Conservation (phyloP, 2,113 vertebrate species). For the Piprites chloris region DNA sequence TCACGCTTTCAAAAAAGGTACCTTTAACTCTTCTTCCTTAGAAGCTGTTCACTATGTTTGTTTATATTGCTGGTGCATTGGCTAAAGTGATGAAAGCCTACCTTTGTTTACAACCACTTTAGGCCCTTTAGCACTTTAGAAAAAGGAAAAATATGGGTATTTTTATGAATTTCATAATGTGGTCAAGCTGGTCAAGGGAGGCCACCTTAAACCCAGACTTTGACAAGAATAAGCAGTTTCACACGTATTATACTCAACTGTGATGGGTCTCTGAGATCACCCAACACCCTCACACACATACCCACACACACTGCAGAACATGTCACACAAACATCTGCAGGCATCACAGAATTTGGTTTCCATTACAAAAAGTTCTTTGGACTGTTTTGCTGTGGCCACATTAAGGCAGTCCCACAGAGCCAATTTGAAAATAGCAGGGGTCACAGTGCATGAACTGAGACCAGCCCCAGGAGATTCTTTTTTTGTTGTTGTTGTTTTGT, state of each 20-base stretch:
- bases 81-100: neutral
- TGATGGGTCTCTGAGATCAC: neutral
- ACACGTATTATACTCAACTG: neutral
- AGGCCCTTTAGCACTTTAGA: too few relatives aligned
- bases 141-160: fast-evolving
- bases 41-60: neutral
- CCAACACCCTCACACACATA: fast-evolving
- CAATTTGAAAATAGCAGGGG: conserved; percentile 44
- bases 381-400: neutral
- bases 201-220: neutral
- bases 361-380: neutral
- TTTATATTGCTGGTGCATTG: fast-evolving
- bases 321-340: neutral
- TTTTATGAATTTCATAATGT: neutral
- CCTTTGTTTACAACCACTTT: neutral
- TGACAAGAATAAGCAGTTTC: neutral
- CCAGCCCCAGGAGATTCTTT: neutral
- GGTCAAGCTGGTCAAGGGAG: neutral
- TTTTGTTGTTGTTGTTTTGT: too few relatives aligned
- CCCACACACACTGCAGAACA: neutral
- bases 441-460: conserved; percentile 36
- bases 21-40: neutral
- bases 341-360: neutral
- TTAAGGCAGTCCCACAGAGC: neutral
- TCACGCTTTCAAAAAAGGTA: neutral